Evolutionary conservation across 2,888 invertebrate genomes (phyloP).

Genomic region (Drosophila mettleri): DNA sequence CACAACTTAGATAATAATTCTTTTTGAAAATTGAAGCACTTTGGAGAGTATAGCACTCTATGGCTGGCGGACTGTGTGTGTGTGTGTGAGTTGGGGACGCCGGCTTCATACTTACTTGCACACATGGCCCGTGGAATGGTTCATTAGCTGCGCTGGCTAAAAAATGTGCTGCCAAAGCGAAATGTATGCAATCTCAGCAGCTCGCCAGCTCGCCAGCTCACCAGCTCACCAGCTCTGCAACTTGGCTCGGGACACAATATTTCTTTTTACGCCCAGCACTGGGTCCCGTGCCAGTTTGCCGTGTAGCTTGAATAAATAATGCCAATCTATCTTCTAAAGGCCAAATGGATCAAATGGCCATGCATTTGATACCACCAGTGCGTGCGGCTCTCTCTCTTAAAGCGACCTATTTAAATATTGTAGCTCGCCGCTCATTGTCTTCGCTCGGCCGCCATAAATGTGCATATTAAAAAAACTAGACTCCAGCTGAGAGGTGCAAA

Average conservation of each 20-base stretch:
- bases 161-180: constrained; percentile 76
- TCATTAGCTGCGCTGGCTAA: constrained; percentile 70
- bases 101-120: constrained; percentile 36
- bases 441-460: constrained; percentile 27
- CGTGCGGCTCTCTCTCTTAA: constrained; percentile 36
- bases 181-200: constrained; percentile 78
- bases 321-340: constrained; percentile 62
- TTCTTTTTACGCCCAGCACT: constrained; percentile 24
- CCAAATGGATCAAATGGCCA: constrained; percentile 52
- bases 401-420: constrained; percentile 36
- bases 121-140: constrained; percentile 56
- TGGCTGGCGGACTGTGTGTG: background rate
- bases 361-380: constrained; percentile 16
- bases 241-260: constrained; percentile 48
- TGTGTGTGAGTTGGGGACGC: background rate
- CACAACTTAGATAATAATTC: constrained; percentile 18
- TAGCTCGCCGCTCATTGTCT: background rate
- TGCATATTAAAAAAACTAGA: constrained; percentile 18
- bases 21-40: constrained; percentile 38
- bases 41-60: constrained; percentile 22
- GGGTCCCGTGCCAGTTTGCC: constrained; percentile 31
- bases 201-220: background rate
- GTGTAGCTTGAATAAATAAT: constrained; percentile 76
- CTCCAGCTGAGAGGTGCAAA: constrained; percentile 40
- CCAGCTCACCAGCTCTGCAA: background rate